Evolutionary conservation across 2,888 invertebrate genomes (phyloP), one percentile per base, ranked within the genome.

Genomic region (Orthosia cruda): DNA sequence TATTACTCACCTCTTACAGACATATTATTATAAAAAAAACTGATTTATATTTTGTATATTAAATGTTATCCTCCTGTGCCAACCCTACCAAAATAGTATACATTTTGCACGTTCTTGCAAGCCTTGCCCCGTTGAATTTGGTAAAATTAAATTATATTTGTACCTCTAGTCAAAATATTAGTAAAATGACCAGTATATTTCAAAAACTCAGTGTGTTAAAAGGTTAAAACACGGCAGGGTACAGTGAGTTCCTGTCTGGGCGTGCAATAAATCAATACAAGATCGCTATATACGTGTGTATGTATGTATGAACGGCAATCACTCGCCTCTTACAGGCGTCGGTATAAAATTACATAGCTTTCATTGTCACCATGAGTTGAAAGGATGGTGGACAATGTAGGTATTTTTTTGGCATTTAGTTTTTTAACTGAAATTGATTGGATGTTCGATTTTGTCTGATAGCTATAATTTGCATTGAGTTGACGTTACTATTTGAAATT

Each of bases 271-370:
- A 86, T 86, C 90, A 81, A 83, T 81, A 80, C 77, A 72, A 63
- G 59, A 55, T 71, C 32, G 13, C 64, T 62, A 32, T 66, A 79
- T 32, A 18, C 18, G 16, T 15, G 23, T 61, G 40, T 81, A 52
- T 9, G 47, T 18, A 23, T 4, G 74, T 72, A 52, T 69, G 76
- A 71, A 77, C 71, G 72, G 78, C 87, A 89, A 87, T 88, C 87
- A 84, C 75, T 77, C 77, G 71, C 62, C 85, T 88, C 85, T 85
- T 83, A 84, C 76, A 80, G 71, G 16, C 71, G 77, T 61, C 55
- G 69, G 77, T 88, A 89, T 91, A 85, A 83, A 87, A 90, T 89
- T 91, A 90, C 88, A 40, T 40, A 85, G 76, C 78, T 49, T 74
- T 67, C 68, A 67, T 57, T 71, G 76, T 73, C 59, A 73, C 87